Base-by-base conservation (phyloP, 2,888 invertebrate genomes). In the Synergus gifuensis region DNA sequence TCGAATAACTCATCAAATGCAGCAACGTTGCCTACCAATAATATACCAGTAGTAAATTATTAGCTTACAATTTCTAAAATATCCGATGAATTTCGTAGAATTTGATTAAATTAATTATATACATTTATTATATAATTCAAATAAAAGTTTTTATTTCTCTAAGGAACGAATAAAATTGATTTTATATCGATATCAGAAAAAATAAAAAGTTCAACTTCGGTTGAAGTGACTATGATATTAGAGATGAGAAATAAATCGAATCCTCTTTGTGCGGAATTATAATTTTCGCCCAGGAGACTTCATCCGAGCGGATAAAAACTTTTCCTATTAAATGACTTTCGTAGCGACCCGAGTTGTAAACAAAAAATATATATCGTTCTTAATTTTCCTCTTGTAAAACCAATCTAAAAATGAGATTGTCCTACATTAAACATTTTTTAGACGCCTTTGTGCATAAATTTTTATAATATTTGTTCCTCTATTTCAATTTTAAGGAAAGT, bases 261-360 rank as follows among this genome's bases (percentile, higher is more conserved):
- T 67, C 22, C 40, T 44, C 44, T n/a, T 67, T 44, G 64, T 40
- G 40, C 16, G n/a, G 42, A 66, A 42, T 66, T 66, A 66, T 42
- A 42, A 42, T 40, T 44, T 66, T 66, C 11, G n/a, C 12, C n/a
- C 16, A 69, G 8, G 8, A 49, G 16, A 49, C 46, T 69, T 69
- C 12, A 69, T 28, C n/a, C 69, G 28, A 9, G n/a, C n/a, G 49
- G 22, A 69, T 28, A 3, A 28, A 69, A 69, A 69, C 69, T 69
- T 69, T 69, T 69, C 69, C 69, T 69, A 69, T 49, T 69, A 49
- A 69, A 36, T 69, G 9, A 28, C 22, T 54, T 28, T 49, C 44
- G 14, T 28, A 49, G 22, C 16, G 36, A 54, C 49, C 28, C 49
- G 36, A 16, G 69, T 46, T 9, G 8, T 36, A 49, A 69, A 49